These are phyloP conservation scores for Uloborus plumipes DNA, from an alignment of 2,888 invertebrate species.

Conservation along the genomic window DNA sequence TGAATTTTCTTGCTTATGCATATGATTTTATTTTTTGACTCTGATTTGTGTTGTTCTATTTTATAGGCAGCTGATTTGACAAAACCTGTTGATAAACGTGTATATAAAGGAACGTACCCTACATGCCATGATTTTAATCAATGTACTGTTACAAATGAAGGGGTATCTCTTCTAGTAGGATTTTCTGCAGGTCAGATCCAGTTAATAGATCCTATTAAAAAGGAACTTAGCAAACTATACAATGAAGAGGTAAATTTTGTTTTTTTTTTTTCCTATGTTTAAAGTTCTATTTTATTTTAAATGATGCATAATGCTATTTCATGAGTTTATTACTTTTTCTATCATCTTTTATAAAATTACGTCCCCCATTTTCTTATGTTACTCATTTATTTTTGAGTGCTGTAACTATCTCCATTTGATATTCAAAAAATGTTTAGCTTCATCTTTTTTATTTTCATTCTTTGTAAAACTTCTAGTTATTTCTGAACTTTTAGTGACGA, in stretches of 20 bases:
- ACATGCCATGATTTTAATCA: constrained; percentile 99
- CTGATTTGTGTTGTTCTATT: neutral
- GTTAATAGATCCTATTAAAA: constrained; percentile 95
- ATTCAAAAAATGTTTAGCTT: too few relatives aligned
- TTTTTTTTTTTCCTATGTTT: neutral
- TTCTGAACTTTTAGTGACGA: too few relatives aligned
- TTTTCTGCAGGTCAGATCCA: constrained; percentile 99
- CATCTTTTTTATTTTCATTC: too few relatives aligned
- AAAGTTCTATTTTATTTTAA: constrained; percentile 3
- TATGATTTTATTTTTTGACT: neutral
- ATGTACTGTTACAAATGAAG: constrained; percentile 83
- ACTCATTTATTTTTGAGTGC: too few relatives aligned
- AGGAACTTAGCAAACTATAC: constrained; percentile 94
- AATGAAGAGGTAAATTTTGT: constrained; percentile 85
- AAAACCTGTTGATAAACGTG: constrained; percentile 97
- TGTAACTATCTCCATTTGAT: too few relatives aligned
- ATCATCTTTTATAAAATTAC: too few relatives aligned
- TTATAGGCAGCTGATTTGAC: constrained; percentile 91
- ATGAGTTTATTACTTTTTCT: too few relatives aligned
- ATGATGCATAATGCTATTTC: too few relatives aligned
- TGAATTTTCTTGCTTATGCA: neutral
- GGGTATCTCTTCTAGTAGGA: constrained; percentile 92
- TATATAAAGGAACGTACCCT: constrained; percentile 98
- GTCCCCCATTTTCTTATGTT: too few relatives aligned
- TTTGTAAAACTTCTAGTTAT: too few relatives aligned